Conservation (phyloP, 2,888 invertebrate genomes). For the Acronicta leporina region DNA sequence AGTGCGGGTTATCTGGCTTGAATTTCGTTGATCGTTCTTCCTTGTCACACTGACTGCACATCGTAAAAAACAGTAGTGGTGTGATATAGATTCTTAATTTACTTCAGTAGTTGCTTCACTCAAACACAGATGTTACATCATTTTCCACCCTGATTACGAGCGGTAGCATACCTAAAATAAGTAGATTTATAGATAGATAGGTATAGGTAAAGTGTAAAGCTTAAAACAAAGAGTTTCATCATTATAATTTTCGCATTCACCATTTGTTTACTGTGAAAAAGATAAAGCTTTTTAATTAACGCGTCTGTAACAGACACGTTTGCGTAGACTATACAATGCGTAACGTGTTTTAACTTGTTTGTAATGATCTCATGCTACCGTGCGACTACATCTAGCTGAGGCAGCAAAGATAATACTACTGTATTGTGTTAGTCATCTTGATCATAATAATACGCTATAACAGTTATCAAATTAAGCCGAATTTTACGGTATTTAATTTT, state of each 20-base stretch:
- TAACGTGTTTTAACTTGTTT: constrained; percentile 42
- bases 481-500: background rate
- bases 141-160: background rate
- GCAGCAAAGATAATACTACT: constrained; percentile 22
- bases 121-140: background rate
- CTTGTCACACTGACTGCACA: constrained; percentile 59
- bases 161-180: no score
- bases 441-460: background rate
- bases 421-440: constrained; percentile 19
- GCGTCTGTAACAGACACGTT: constrained; percentile 56
- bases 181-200: no score
- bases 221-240: constrained; percentile 20
- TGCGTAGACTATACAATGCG: constrained; percentile 51
- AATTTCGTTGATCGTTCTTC: constrained; percentile 68
- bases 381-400: constrained; percentile 12
- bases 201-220: background rate
- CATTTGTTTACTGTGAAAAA: constrained; percentile 39
- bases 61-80: constrained; percentile 25
- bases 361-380: constrained; percentile 48
- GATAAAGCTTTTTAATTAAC: constrained; percentile 64
- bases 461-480: background rate
- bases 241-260: constrained; percentile 14
- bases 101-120: constrained; percentile 2
- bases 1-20: constrained; percentile 70
- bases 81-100: constrained; percentile 28